Conservation (phyloP, 1,140 invertebrate genomes). For the Tetramorium alpestre region DNA sequence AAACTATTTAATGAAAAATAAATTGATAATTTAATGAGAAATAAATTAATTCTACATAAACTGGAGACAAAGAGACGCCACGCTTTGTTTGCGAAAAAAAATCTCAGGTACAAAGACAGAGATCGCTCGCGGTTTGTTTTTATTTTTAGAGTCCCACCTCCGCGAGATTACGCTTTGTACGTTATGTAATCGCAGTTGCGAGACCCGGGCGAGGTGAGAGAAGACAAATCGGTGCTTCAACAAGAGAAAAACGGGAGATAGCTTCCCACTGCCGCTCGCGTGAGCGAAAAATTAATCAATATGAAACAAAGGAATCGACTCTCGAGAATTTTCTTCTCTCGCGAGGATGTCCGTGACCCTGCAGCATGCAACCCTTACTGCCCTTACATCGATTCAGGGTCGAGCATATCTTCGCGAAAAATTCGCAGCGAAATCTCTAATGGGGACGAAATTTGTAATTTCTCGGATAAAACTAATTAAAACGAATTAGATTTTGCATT, state of each 20-base stretch:
- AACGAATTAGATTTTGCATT: background rate
- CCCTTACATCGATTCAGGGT: background rate
- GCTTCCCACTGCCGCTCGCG: background rate
- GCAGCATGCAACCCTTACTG: background rate
- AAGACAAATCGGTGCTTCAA: conserved; percentile 5
- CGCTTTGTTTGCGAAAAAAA: background rate
- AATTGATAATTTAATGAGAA: too few species aligned
- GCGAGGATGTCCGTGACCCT: background rate
- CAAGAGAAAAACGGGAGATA: background rate
- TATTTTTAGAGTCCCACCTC: conserved; percentile 47
- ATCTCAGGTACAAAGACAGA: background rate
- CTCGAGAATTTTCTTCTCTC: background rate
- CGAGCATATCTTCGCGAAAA: background rate
- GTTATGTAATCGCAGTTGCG: conserved; percentile 33
- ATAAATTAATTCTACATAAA: too few species aligned
- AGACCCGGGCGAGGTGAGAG: background rate
- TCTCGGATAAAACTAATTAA: too few species aligned
- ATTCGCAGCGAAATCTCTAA: background rate
- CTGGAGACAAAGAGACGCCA: background rate
- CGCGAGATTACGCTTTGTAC: conserved; percentile 3
- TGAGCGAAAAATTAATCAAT: conserved; percentile 53
- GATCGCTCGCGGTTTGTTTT: conserved; percentile 6
- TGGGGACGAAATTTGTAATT: background rate
- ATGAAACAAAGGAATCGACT: conserved; percentile 9
- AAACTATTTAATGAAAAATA: too few species aligned